Base-by-base conservation (phyloP, 1,140 invertebrate species). In the Physella acuta region DNA sequence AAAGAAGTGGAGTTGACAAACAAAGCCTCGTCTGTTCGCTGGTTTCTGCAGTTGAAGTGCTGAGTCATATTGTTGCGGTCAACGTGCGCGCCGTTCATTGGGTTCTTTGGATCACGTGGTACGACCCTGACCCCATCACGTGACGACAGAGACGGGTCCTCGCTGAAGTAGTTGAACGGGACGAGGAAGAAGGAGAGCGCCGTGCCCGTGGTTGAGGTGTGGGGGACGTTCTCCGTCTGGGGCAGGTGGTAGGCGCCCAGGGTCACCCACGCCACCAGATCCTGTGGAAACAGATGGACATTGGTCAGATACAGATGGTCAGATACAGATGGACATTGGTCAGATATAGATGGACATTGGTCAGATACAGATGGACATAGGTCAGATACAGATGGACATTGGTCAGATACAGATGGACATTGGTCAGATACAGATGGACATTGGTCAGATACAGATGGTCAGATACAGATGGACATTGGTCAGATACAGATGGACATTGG, bases 81-180 rank as follows among this genome's bases (percentile, higher is more conserved):
- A 20, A 79, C 74, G 14, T 63, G 33, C 3, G 73, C 75, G 2
- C 75, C 75, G 8, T 68, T 71, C 33, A 65, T 63, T 0, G 76
- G 76, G 0, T 37, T 56, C 8, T 59, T 58, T 26, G 65, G 44
- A 49, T 76, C 74, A 59, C 70, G 69, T 24, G 74, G 93, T 75
- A 92, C 89, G 92, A 78, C 60, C 0, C 74, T 73, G 1, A 80
- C 75, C 16, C 75, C 71, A 37, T 80, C 75, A 24, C 61, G 59
- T 28, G 79, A 80, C 3, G 69, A 65, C 65, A 78, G 73, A 1
- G 77, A 76, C 0, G 79, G 78, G 59, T 80, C 79, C 62, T 78
- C 75, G n/a, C 72, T 70, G 70, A 80, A 81, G 64, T 78, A 81
- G 73, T 82, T 82, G 72, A 75, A 81, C 31, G 81, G 81, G 11